phyloP scores from a whole-genome alignment of 2,888 invertebrate genomes.

The Bombylius major region DNA sequence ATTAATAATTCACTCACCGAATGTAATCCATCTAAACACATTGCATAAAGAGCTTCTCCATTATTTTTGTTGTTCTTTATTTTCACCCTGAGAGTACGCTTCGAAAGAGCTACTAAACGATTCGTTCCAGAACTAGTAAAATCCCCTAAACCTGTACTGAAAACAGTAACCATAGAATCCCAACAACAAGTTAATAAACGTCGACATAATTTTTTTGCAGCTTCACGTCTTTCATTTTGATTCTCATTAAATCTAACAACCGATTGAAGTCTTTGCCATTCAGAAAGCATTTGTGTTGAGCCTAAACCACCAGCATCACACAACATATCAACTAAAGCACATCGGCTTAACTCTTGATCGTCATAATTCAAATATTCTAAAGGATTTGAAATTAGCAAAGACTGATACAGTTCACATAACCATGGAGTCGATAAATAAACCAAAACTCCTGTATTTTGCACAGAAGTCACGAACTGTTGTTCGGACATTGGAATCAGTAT shows the following conservation, averaged over 20 bases:
- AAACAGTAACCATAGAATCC: conserved; percentile 79
- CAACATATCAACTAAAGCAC: conserved; percentile 36
- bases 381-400: conserved; percentile 52
- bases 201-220: conserved; percentile 63
- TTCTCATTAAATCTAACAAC: conserved; percentile 53
- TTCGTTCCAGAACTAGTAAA: conserved; percentile 37
- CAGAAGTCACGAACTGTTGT: conserved; percentile 83
- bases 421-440: conserved; percentile 88
- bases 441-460: conserved; percentile 82
- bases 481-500: conserved; percentile 51
- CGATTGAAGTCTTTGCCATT: conserved; percentile 73
- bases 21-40: conserved; percentile 80
- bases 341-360: conserved; percentile 29
- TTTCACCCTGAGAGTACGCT: conserved; percentile 37
- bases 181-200: conserved; percentile 79
- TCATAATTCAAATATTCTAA: conserved; percentile 27
- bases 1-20: conserved; percentile 40
- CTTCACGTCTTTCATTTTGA: conserved; percentile 59
- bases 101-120: conserved; percentile 47
- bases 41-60: conserved; percentile 67
- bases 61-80: conserved; percentile 40
- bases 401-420: conserved; percentile 85
- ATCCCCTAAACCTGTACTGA: conserved; percentile 63
- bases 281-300: conserved; percentile 71
- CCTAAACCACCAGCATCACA: conserved; percentile 74